Percentiles rank a stretch among this genome's conserved stretches.
Evolutionary conservation across 2,113 vertebrate genomes (phyloP).

Genomic region (Percina caprodes): DNA sequence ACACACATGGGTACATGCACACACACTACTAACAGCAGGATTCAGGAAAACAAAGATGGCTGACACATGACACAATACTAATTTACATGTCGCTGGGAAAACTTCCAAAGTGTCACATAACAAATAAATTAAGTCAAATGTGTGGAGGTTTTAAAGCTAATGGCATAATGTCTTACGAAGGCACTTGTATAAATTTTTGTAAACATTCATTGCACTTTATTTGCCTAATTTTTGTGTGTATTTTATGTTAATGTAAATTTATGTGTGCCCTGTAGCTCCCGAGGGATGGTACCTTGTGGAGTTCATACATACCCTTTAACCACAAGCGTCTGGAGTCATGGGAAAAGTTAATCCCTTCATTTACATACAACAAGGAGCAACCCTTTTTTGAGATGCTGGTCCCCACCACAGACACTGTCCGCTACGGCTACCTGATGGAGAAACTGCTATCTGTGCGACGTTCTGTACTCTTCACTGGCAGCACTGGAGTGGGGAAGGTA

Average conservation of each 20-base stretch:
- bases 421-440: constrained; percentile 92
- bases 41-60: background rate
- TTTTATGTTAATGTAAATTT: background rate
- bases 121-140: background rate
- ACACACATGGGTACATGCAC: constrained; percentile 1
- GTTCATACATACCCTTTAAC: constrained; percentile 87
- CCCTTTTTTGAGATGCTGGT: constrained; percentile 93
- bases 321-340: constrained; percentile 84
- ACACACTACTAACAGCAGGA: constrained; percentile 5
- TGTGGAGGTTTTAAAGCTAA: background rate
- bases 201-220: background rate
- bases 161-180: background rate
- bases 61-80: background rate
- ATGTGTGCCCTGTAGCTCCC: constrained; percentile 83
- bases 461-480: constrained; percentile 89
- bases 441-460: constrained; percentile 87
- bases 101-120: background rate
- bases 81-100: background rate
- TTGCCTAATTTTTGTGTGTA: background rate
- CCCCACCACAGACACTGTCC: constrained; percentile 90
- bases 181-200: background rate
- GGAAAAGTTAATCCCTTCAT: constrained; percentile 87
- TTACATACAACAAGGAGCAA: constrained; percentile 84
- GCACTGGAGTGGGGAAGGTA: constrained; percentile 92
- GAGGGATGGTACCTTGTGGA: constrained; percentile 85